Percentiles rank a stretch among this genome's conserved stretches.
Conservation (phyloP, 2,113 vertebrate genomes). For the Phoenicopterus ruber region DNA sequence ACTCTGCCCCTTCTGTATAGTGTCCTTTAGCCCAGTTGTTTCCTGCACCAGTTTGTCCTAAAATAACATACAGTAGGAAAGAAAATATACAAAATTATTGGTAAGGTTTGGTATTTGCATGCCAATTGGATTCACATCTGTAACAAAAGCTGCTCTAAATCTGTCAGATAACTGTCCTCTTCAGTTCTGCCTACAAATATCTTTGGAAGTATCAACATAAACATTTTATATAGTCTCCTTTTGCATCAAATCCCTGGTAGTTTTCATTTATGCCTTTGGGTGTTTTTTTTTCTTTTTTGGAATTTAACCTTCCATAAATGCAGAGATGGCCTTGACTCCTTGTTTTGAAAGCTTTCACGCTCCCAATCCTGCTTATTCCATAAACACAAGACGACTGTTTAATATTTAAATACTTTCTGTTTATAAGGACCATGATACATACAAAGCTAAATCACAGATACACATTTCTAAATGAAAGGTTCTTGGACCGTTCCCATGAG, state of each 20-base stretch:
- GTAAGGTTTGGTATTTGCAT: not conserved
- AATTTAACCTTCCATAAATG: not conserved
- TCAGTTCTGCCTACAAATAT: not conserved
- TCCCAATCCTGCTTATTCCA: not conserved
- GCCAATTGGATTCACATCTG: not conserved
- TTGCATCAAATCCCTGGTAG: not conserved
- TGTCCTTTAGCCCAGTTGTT: slow-evolving; percentile 98
- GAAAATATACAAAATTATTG: not conserved
- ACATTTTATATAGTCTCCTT: not conserved
- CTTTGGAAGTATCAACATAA: not conserved
- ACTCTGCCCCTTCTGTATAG: slow-evolving; percentile 92
- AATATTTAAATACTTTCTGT: not conserved
- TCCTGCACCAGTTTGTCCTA: slow-evolving; percentile 93
- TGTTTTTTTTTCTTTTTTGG: not conserved
- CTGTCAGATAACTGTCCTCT: not conserved
- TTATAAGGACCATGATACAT: not conserved
- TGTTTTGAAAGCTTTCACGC: not conserved
- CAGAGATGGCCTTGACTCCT: not conserved
- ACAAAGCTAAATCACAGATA: not conserved
- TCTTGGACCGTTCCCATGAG: not conserved
- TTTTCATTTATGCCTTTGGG: not conserved
- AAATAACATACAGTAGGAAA: slow-evolving; percentile 3
- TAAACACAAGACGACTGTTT: not conserved
- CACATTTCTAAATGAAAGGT: not conserved
- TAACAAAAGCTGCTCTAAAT: not conserved